Evolutionary conservation across 2,113 vertebrate species (phyloP), one percentile per base, ranked within the genome.

Genomic region (Larimichthys polyactis): DNA sequence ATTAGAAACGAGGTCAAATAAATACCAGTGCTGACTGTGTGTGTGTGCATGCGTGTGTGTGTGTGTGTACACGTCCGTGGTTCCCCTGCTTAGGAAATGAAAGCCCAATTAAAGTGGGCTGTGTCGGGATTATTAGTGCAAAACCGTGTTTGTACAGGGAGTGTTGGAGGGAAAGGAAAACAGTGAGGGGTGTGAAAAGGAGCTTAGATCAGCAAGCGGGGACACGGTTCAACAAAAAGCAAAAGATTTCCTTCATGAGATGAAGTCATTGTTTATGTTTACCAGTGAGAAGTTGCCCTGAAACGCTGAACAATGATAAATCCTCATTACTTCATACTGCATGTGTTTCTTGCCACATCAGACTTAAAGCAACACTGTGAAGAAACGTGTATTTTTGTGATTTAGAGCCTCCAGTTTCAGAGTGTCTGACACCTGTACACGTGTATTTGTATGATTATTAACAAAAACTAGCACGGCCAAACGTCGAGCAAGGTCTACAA

Each of bases 131-230:
- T 85, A 90, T 83, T 86, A 87, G 74, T 68, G 64, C 81, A 86
- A 86, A 48, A 84, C 59, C 58, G 24, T 92, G 85, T 92, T 92
- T 92, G 36, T 60, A 22, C 63, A 86, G 82, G 77, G 74, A 82
- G 75, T 58, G 70, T 27, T 54, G 81, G 72, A 65, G 55, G 32
- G 81, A 75, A 82, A 91, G 83, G 77, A 79, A 85, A 91, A 87
- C 71, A 91, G 2, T 67, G 71, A 67, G 74, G 67, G 71, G 71
- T 59, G 77, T 77, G 59, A 89, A 72, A 88, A 85, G 40, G 11
- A 73, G 86, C 78, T 84, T 44, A 65, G 79, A 75, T 85, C 79
- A 91, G 84, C 87, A 83, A 40, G 24, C 60, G 36, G 7, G 9
- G 36, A 27, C 43, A n/a, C 40, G 36, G 24, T 22, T 68, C 27